Evolutionary conservation across 1,140 invertebrate species (phyloP), one percentile per base, ranked within the genome.

Genomic region (Globodera ellingtonae): DNA sequence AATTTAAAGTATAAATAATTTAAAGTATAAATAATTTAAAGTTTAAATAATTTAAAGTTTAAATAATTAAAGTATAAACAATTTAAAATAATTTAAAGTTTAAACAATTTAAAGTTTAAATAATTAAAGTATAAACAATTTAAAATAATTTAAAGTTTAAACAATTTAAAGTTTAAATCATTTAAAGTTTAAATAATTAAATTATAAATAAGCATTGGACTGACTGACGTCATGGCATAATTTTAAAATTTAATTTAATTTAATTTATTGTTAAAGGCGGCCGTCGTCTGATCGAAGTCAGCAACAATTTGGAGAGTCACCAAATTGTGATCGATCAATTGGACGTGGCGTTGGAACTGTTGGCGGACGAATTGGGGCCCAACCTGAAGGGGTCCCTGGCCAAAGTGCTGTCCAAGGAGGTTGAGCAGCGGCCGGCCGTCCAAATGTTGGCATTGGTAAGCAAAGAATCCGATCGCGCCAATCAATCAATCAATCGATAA

Each of bases 241-340:
- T 18, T 72, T 72, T 72, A 35, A 59, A 77, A 76, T 24, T 24
- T 2, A 18, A 1, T 18, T 18, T 18, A 35, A 67, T 77, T 21
- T 21, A 66, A n/a, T 4, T 6, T 35, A 24, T 9, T 72, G 2
- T 75, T 85, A 47, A 72, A 87, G 84, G 82, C 48, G 91, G 91
- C 15, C 86, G 87, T 65, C 87, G 90, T 2, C 83, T 91, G 5
- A 90, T 91, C 70, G 89, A 90, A 70, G 89, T 89, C 7, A 89
- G 90, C 59, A 88, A 90, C 82, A 91, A 88, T 74, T 81, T 90
- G 35, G 86, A 88, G 73, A 86, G 86, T 18, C 91, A 91, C 82
- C 74, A 86, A 44, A 91, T 90, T 78, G 90, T 91, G 74, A 72
- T 91, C 10, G 90, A 91, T 76, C 83, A 88, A 80, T 67, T 88